phyloP scores from a whole-genome alignment of 2,113 vertebrate species.

The Atrichornis clamosus region DNA sequence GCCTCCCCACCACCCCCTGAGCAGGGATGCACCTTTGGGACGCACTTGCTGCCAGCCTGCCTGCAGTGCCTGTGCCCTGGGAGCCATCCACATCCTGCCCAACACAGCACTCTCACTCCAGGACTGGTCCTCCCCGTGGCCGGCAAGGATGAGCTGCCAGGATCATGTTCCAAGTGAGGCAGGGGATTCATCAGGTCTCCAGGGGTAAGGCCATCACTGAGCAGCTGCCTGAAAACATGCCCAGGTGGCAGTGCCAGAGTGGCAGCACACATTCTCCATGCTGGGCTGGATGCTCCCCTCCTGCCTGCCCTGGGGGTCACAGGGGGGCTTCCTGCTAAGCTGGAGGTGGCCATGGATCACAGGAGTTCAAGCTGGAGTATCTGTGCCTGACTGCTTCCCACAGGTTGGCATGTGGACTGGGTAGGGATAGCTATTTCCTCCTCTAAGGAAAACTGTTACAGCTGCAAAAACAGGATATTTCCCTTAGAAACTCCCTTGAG shows the following conservation, averaged over 20 bases:
- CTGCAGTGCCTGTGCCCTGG: background rate
- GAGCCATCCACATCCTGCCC: background rate
- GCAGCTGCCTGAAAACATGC: background rate
- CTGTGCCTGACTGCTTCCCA: background rate
- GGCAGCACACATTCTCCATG: background rate
- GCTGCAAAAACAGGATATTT: background rate
- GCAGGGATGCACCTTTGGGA: background rate
- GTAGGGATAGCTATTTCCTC: background rate
- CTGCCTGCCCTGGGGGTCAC: background rate
- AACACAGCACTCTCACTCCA: accelerated
- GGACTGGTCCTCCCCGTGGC: accelerated
- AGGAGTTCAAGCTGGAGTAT: background rate
- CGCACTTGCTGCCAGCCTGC: background rate
- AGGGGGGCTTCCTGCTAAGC: background rate
- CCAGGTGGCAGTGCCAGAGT: background rate
- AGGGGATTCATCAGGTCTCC: background rate
- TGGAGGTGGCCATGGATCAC: background rate
- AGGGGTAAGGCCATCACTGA: background rate
- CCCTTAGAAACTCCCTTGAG: background rate
- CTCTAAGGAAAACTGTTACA: background rate
- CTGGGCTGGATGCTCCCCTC: background rate
- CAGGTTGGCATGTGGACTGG: accelerated
- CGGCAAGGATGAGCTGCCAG: background rate
- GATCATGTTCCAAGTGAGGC: background rate
- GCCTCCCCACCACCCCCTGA: background rate